Evolutionary conservation across 2,797 vertebrate species (phyloP), one percentile per base, ranked within the genome.

Genomic region (Schizothorax lantsangensis): DNA sequence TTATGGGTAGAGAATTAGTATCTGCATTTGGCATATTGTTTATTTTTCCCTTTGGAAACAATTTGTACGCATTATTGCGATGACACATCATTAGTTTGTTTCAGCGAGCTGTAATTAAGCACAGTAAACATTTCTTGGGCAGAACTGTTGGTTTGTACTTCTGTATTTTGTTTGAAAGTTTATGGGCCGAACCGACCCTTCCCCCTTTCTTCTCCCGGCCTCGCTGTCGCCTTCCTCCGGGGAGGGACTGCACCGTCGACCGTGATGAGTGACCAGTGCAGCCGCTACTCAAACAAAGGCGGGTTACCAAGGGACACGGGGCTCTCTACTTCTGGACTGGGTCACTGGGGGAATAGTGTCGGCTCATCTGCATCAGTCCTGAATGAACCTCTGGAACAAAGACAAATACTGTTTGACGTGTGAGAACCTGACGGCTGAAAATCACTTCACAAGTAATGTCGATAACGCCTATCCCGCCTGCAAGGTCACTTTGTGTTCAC

Each of bases 361-460:
- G 4, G 14, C 21, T 66, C 59, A 49, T 90, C 88, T 91, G 91
- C 93, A 94, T 93, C 89, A 93, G 90, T 75, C 33, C 19, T 45
- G 89, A 90, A 91, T 93, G 89, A 90, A 88, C 87, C 90, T 0
- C 87, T 75, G 88, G 92, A 93, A 93, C 91, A 94, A 93, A 94
- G 92, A 90, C 91, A 45, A 66, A 77, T 91, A 23, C 86, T 90
- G 92, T 81, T 91, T 91, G 90, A 92, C 91, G 89, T 79, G 66
- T 85, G 83, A 85, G 88, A 83, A 90, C 82, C 78, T 79, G 64
- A 84, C 75, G 82, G 88, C 79, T 88, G 38, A 84, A 79, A 86
- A 89, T 91, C 81, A 90, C 71, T 68, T 73, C 43, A 59, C 47
- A 52, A 68, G 36, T 72, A 62, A 40, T 84, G 62, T 87, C 59